Base-by-base conservation (phyloP, 1,140 invertebrate species). In the Pseudoatta argentina region DNA sequence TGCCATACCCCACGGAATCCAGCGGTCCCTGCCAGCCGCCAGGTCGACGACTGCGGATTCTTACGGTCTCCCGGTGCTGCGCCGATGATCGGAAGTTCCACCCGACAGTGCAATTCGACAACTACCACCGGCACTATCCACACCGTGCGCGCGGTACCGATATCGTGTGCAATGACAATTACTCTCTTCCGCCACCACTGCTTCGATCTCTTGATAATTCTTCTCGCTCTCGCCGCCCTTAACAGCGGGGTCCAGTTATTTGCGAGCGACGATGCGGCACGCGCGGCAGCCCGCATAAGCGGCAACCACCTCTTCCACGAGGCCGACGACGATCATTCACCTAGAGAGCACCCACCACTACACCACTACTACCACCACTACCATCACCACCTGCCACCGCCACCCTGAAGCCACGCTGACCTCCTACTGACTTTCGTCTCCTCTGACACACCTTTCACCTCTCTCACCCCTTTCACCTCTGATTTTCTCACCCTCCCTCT, bases 281-380 rank as follows among this genome's bases (percentile, higher is more conserved):
- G 69, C 86, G 85, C 89, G 88, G 76, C 88, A 86, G 81, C 86
- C 86, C 89, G 89, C 89, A 90, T 88, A 90, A 90, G 88, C 89
- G 88, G 88, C 72, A 79, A 64, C 86, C 88, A 88, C 88, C 89
- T 90, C 88, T 87, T 89, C 88, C 89, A 90, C 89, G 89, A 90
- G 89, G 89, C 89, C 76, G 88, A 90, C 86, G 86, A 90, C 89
- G 89, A 90, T 88, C 89, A 90, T 90, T 90, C 89, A 90, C 89
- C 89, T 87, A 90, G 86, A 89, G 82, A 90, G 82, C 88, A 90
- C 89, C 89, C 86, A 90, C 89, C 81, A 90, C 88, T 88, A 86
- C 76, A 86, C 81, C 72, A 87, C 89, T 76, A 87, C 66, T 48
- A 78, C 71, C 63, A 59, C 66, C 39, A 78, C 88, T 72, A 86